Evolutionary conservation across 1,140 invertebrate species (phyloP).

Genomic region (Musca vetustissima): DNA sequence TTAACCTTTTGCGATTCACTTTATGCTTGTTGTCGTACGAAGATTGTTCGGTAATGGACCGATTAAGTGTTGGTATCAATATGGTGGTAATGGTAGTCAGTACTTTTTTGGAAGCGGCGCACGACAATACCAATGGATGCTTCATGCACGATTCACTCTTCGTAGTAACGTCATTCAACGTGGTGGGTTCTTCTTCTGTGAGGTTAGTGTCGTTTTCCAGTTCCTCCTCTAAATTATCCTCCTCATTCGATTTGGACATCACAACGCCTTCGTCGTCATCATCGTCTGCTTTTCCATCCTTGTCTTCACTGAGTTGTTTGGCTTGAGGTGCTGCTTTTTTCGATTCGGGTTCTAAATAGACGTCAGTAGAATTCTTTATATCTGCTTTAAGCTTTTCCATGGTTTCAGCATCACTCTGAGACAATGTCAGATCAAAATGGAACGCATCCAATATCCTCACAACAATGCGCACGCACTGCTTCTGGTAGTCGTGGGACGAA

Average conservation of each 20-base stretch:
- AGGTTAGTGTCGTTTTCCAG: constrained; percentile 27
- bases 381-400: constrained; percentile 32
- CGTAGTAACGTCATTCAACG: constrained; percentile 35
- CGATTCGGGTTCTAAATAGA: constrained; percentile 36
- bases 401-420: constrained; percentile 43
- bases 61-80: constrained; percentile 60
- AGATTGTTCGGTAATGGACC: constrained; percentile 71
- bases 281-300: constrained; percentile 26
- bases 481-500: constrained; percentile 72
- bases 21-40: constrained; percentile 81
- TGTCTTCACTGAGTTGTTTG: constrained; percentile 33
- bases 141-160: constrained; percentile 31
- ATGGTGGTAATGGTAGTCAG: constrained; percentile 65
- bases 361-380: constrained; percentile 13
- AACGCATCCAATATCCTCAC: constrained; percentile 86
- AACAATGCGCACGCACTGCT: constrained; percentile 78
- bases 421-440: constrained; percentile 84
- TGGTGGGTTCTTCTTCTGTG: constrained; percentile 33
- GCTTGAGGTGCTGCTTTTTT: constrained; percentile 36
- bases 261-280: constrained; percentile 46
- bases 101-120: constrained; percentile 73
- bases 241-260: constrained; percentile 33
- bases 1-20: constrained; percentile 68
- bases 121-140: constrained; percentile 61
- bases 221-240: constrained; percentile 35